These are phyloP conservation scores for Verasper variegatus DNA, from an alignment of 2,113 vertebrate species.

Conservation along the genomic window DNA sequence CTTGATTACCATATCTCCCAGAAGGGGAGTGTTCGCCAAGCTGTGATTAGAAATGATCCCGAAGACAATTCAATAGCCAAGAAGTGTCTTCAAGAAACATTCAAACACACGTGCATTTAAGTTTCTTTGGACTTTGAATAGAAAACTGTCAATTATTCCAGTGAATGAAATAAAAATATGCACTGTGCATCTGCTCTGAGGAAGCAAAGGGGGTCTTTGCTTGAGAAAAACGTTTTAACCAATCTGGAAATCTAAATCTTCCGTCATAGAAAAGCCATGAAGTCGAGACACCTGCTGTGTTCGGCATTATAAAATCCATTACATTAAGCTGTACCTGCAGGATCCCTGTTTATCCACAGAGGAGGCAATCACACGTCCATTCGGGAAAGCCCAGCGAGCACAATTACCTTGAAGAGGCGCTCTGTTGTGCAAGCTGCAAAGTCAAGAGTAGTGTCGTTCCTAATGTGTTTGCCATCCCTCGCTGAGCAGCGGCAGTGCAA, in stretches of 20 bases:
- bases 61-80: constrained; percentile 5
- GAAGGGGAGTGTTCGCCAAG: constrained; percentile 23
- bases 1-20: constrained; percentile 48
- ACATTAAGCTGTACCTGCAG: constrained; percentile 32
- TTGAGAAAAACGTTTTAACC: neutral
- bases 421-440: constrained; percentile 29
- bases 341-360: constrained; percentile 33
- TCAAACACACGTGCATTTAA: neutral
- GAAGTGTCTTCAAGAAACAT: constrained; percentile 2
- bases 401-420: constrained; percentile 53
- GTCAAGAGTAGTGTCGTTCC: constrained; percentile 42
- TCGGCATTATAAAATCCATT: constrained; percentile 18
- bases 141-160: neutral
- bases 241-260: neutral
- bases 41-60: constrained; percentile 39
- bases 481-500: constrained; percentile 13
- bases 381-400: constrained; percentile 45
- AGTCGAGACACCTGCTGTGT: neutral
- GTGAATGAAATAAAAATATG: no score
- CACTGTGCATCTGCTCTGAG: neutral
- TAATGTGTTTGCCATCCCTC: constrained; percentile 42
- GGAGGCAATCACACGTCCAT: constrained; percentile 30
- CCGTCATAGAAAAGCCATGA: neutral
- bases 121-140: neutral
- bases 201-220: no score